Percentiles rank a stretch among this genome's conserved stretches.
Conservation (phyloP, 2,113 vertebrate species). For the Pristiophorus japonicus region DNA sequence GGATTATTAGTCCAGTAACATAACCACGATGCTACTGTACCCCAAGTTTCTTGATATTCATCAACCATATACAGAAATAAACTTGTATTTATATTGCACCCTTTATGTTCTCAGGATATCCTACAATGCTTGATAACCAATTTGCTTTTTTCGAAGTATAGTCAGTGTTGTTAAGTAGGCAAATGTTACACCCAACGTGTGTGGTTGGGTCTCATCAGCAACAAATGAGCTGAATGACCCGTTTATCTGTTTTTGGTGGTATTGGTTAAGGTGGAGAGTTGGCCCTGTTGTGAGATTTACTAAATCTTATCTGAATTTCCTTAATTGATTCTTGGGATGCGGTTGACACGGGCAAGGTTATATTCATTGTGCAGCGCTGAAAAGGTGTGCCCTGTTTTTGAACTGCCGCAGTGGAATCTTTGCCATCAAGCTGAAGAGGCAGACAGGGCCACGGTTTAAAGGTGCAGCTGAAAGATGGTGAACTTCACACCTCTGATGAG, state of each 20-base stretch:
- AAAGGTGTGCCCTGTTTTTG: neutral
- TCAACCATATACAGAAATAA: neutral
- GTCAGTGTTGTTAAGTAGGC: neutral
- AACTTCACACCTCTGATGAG: neutral
- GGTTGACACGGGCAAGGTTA: too few relatives aligned
- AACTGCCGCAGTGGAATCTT: neutral
- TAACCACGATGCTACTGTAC: too few relatives aligned
- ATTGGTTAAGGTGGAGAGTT: neutral
- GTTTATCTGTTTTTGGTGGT: neutral
- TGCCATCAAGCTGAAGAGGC: neutral
- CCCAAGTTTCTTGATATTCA: neutral
- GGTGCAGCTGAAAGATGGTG: neutral
- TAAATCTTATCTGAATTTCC: neutral
- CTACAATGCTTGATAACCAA: neutral
- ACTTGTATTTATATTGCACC: neutral
- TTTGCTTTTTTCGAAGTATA: neutral
- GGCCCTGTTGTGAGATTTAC: neutral
- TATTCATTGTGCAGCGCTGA: too few relatives aligned
- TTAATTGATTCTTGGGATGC: neutral
- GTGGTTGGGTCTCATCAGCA: neutral
- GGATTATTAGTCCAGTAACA: too few relatives aligned
- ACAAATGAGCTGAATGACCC: too few relatives aligned
- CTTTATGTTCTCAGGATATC: neutral
- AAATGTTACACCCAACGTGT: neutral
- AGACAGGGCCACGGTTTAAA: neutral